phyloP scores from a whole-genome alignment of 2,113 vertebrate species.

The Lasiurus borealis region DNA sequence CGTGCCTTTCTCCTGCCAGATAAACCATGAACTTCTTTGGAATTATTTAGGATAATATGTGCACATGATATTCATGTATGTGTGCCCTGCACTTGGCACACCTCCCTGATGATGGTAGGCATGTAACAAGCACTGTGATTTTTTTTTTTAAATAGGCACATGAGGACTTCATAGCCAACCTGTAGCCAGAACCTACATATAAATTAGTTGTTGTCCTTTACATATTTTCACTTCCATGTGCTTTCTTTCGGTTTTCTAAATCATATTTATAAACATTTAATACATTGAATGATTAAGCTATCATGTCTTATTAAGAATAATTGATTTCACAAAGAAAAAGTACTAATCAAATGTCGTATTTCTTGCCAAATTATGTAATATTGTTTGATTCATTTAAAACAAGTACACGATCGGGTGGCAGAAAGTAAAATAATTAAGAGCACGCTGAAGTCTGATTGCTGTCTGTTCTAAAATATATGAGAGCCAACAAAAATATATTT shows the following conservation, averaged over 20 bases:
- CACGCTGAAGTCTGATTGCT: constrained; percentile 23
- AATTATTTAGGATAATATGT: neutral
- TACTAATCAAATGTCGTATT: neutral
- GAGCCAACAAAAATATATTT: neutral
- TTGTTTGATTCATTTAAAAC: constrained; percentile 51
- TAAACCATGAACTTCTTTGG: neutral
- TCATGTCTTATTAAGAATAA: constrained; percentile 29
- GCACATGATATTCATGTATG: neutral
- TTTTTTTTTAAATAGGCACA: neutral
- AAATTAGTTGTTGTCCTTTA: neutral
- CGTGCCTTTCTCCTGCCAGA: neutral
- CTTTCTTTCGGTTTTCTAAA: neutral
- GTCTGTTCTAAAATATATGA: neutral
- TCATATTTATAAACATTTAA: neutral
- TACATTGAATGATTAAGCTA: neutral
- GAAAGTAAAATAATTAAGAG: constrained; percentile 79
- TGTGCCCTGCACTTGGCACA: neutral
- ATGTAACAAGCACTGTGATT: neutral
- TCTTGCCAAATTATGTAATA: neutral
- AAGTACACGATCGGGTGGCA: constrained; percentile 75
- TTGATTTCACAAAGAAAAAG: constrained; percentile 15
- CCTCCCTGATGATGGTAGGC: fast-evolving
- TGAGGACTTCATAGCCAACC: neutral
- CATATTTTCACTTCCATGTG: neutral
- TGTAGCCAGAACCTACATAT: neutral